Evolutionary conservation across 2,797 vertebrate species (phyloP), one percentile per base, ranked within the genome.

Genomic region (Sebastes paucispinis): DNA sequence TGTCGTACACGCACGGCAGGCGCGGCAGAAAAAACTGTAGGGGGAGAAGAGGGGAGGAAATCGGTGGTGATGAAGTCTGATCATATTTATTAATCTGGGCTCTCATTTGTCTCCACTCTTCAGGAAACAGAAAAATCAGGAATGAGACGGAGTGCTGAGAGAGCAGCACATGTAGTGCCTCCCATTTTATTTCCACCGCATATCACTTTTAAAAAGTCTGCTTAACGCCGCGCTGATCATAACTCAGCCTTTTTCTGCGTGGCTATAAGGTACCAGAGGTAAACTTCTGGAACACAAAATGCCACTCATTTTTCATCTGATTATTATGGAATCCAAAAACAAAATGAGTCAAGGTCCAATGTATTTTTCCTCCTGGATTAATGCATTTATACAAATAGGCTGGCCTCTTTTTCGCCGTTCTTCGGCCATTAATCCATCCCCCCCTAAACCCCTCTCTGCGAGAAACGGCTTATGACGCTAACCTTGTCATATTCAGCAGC

Each of bases 401-500:
- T 89, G 89, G 88, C 90, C 89, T 91, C 84, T 85, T 89, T 87
- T 82, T 39, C 81, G 32, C 79, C 82, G 91, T 83, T 90, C 76
- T 75, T 66, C 72, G 64, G 67, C 79, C 75, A 93, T 88, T 95
- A 94, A 89, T 89, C 90, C 89, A 81, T 86, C 75, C 75, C 75
- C 89, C 90, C 12, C 12, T 94, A 94, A 94, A 90, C 84, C 92
- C 87, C 82, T 36, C 84, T 79, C 66, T 83, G 85, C 83, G 91
- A 89, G 88, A 91, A 93, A 91, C 92, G 92, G 87, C 92, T 94
- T 94, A 93, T 94, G 92, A 95, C 93, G 91, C 90, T 82, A 94
- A 95, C 94, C 94, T 94, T 96, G 96, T 96, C 95, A 96, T 96
- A 96, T 95, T 95, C 91, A 94, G 91, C 91, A 87, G 92, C 89